Percentiles rank a stretch among this genome's conserved stretches.
These are phyloP conservation scores for Netelia inedita DNA, from an alignment of 2,888 invertebrate species.

Conservation along the genomic window DNA sequence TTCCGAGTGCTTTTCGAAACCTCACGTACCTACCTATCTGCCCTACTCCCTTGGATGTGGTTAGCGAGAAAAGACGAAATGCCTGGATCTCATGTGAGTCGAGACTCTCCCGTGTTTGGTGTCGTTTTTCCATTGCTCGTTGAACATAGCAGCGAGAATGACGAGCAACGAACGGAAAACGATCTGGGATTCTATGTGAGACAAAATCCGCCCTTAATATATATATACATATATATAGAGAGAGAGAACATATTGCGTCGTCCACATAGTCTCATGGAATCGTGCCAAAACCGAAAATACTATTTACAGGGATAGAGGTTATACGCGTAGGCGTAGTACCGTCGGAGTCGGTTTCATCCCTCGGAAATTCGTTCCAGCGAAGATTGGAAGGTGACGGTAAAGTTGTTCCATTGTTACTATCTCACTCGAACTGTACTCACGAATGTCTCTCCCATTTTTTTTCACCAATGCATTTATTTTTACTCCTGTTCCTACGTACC, in stretches of 20 bases:
- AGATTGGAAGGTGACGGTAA: conserved; percentile 28
- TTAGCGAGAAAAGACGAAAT: conserved; percentile 23
- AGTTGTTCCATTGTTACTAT: conserved; percentile 9
- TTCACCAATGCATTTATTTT: neutral
- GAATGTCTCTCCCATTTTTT: conserved; percentile 18
- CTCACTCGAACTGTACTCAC: conserved; percentile 16
- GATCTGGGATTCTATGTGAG: neutral
- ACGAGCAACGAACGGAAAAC: conserved; percentile 1
- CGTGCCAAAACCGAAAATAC: conserved; percentile 53
- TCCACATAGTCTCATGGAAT: conserved; percentile 27
- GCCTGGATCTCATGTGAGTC: conserved; percentile 5
- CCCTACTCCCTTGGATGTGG: conserved; percentile 17
- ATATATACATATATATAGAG: neutral
- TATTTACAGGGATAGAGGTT: conserved; percentile 17
- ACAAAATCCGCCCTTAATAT: neutral
- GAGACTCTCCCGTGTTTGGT: conserved; percentile 9
- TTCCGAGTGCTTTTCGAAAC: conserved; percentile 27
- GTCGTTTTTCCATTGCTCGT: neutral
- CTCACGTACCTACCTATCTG: conserved; percentile 9
- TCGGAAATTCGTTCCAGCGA: conserved; percentile 27
- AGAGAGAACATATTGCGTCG: neutral
- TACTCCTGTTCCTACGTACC: neutral
- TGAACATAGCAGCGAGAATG: conserved; percentile 11
- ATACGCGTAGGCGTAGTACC: conserved; percentile 11
- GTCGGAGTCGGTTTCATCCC: conserved; percentile 41